Conservation (phyloP, 2,888 invertebrate genomes). For the Tillus elongatus region DNA sequence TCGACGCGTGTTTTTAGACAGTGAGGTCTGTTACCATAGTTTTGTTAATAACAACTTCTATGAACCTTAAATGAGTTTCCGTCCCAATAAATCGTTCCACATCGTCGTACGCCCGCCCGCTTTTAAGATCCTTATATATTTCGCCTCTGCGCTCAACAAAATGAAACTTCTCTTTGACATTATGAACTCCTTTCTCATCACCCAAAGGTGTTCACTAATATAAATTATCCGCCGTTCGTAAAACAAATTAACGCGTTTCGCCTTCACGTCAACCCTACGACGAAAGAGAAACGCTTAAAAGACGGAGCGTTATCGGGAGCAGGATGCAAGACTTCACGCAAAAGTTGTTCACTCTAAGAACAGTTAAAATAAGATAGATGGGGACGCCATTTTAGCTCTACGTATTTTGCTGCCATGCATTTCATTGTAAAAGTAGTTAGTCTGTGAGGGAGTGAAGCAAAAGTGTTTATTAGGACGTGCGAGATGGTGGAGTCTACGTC, state of each 20-base stretch:
- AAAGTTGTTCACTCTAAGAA: conserved; percentile 36
- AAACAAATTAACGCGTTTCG: conserved; percentile 37
- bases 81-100: conserved; percentile 26
- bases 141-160: conserved; percentile 33
- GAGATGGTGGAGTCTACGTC: conserved; percentile 12
- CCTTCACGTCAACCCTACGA: too few species aligned
- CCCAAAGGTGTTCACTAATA: conserved; percentile 40
- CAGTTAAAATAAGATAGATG: conserved; percentile 40
- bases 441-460: conserved; percentile 13
- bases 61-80: conserved; percentile 30
- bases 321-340: too few species aligned
- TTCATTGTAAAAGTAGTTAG: conserved; percentile 34
- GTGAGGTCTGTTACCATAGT: too few species aligned
- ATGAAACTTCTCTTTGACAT: conserved; percentile 42
- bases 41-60: too few species aligned
- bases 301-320: too few species aligned
- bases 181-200: conserved; percentile 39
- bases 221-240: conserved; percentile 39
- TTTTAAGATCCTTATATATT: conserved; percentile 34
- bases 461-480: conserved; percentile 15
- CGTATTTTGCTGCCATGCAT: conserved; percentile 38
- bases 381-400: conserved; percentile 38
- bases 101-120: conserved; percentile 19
- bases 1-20: too few species aligned
- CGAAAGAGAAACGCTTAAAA: too few species aligned